phyloP scores from a whole-genome alignment of 2,888 invertebrate genomes.

The Mycalesis mineus region DNA sequence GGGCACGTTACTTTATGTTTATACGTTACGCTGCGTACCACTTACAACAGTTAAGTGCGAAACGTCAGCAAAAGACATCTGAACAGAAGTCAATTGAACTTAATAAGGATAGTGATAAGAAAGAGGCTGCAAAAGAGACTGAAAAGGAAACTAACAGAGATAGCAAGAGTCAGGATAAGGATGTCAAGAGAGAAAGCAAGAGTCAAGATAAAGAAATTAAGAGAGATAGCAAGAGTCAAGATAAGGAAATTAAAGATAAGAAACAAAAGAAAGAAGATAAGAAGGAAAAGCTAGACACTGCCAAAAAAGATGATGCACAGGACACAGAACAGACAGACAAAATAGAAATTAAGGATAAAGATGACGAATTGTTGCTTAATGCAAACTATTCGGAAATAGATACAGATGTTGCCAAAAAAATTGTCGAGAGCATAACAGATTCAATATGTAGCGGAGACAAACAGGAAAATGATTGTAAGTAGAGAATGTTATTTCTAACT shows the following conservation, averaged over 20 bases:
- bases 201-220: slow-evolving; percentile 49
- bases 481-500: neutral
- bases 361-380: slow-evolving; percentile 56
- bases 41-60: slow-evolving; percentile 90
- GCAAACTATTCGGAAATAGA: slow-evolving; percentile 79
- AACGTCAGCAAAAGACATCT: slow-evolving; percentile 75
- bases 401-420: slow-evolving; percentile 93
- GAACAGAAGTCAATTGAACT: slow-evolving; percentile 65
- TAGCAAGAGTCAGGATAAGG: slow-evolving; percentile 51
- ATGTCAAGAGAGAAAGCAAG: slow-evolving; percentile 42
- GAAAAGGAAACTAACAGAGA: slow-evolving; percentile 43
- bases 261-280: slow-evolving; percentile 60
- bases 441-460: slow-evolving; percentile 86
- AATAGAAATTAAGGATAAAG: slow-evolving; percentile 31
- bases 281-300: slow-evolving; percentile 47
- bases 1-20: slow-evolving; percentile 94
- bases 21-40: slow-evolving; percentile 97
- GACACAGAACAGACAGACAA: slow-evolving; percentile 36
- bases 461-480: slow-evolving; percentile 80
- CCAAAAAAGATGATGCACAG: slow-evolving; percentile 45
- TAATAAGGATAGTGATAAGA: slow-evolving; percentile 57
- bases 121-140: slow-evolving; percentile 49
- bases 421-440: slow-evolving; percentile 92
- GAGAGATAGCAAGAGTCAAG: slow-evolving; percentile 45
- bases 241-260: slow-evolving; percentile 48